A percentile compares a stretch with the other conserved stretches of the same genome.
These are phyloP conservation scores for Sebastes itinus DNA, from an alignment of 2,797 vertebrate genomes.

Conservation along the genomic window DNA sequence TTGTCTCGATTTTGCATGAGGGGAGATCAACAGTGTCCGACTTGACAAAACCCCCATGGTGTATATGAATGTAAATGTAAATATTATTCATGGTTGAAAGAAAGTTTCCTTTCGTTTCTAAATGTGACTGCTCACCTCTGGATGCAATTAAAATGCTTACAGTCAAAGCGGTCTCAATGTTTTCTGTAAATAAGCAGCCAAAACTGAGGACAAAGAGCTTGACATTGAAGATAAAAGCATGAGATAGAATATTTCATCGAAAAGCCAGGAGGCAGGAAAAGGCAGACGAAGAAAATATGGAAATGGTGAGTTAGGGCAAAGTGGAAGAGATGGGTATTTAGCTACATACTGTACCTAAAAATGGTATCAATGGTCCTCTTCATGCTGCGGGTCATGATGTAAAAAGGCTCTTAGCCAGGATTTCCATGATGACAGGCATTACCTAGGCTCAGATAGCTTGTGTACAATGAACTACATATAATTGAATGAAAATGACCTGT, in stretches of 20 bases:
- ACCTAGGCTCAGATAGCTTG: conserved; percentile 7
- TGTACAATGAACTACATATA: conserved; percentile 34
- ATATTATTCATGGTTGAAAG: background rate
- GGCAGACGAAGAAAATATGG: conserved; percentile 31
- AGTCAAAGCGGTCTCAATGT: conserved; percentile 30
- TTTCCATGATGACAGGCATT: conserved; percentile 34
- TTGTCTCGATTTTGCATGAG: background rate
- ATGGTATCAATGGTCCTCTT: conserved; percentile 6
- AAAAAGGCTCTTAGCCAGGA: conserved; percentile 11
- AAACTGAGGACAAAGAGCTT: conserved; percentile 25
- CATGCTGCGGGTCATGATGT: background rate
- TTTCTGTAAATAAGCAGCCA: conserved; percentile 42
- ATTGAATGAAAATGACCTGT: conserved; percentile 25
- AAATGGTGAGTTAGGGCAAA: conserved; percentile 24
- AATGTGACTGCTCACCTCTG: conserved; percentile 24
- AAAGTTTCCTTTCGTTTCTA: conserved; percentile 11
- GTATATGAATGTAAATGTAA: background rate
- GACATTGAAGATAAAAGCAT: conserved; percentile 64
- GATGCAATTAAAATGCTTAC: conserved; percentile 20
- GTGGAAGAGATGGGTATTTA: conserved; percentile 12
- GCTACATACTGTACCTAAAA: conserved; percentile 3
- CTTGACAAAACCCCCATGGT: background rate
- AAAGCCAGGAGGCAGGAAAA: conserved; percentile 49
- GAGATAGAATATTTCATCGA: conserved; percentile 64
- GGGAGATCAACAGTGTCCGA: background rate